Evolutionary conservation across 2,113 vertebrate genomes (phyloP), one percentile per base, ranked within the genome.

Genomic region (Salminus brasiliensis): DNA sequence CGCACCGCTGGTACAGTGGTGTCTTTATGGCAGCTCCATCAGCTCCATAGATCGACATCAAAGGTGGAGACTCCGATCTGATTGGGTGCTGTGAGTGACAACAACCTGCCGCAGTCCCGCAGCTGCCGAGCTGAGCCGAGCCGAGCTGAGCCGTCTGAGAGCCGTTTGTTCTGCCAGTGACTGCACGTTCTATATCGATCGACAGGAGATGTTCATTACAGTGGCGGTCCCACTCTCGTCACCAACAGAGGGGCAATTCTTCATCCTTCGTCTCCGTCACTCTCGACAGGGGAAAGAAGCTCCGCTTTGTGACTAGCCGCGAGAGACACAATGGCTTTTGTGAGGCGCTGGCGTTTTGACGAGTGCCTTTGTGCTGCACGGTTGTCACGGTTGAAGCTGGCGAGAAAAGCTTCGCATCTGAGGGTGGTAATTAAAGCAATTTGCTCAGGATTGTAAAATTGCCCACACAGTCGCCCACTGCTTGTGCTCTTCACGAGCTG

Each of bases 141-240:
- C 70, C 21, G 2, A 74, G 39, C 43, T 15, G 53, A 36, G 81
- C 25, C 65, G 27, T 49, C n/a, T 34, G 76, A 83, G 57, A 71
- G 71, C 9, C 59, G 1, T 55, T 39, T 39, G 59, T 77, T 53
- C 47, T 62, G 41, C 11, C 15, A 4, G 34, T 30, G 68, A 66
- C 71, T 8, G 60, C 53, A 25, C 16, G 11, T 55, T 69, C 21
- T 13, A 8, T 49, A 62, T 74, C 73, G 72, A 83, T 63, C 36
- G 27, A 74, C 30, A 49, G 55, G 72, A 29, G 76, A 70, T 70
- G 81, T 79, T 79, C 65, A 75, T 83, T 71, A 67, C 71, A 41
- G 49, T 52, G 59, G 34, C 41, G n/a, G 67, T 80, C 45, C 36
- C 52, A 6, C 76, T 60, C 39, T 47, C 47, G 36, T 71, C 62